Conservation (phyloP, 2,797 vertebrate species). For the Alfaro cultratus region DNA sequence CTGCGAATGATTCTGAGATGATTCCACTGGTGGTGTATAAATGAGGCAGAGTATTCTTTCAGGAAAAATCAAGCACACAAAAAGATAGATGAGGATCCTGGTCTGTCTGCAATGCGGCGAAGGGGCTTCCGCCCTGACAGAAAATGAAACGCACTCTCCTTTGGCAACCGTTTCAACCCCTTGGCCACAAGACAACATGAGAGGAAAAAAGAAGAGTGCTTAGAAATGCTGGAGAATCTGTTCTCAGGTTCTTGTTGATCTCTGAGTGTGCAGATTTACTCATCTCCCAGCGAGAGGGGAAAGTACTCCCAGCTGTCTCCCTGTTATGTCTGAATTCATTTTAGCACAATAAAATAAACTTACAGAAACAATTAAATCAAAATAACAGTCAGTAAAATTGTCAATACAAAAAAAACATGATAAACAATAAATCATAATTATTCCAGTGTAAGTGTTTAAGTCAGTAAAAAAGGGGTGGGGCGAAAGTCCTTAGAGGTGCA, state of each 20-base stretch:
- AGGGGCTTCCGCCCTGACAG: conserved; percentile 35
- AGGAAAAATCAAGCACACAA: conserved; percentile 5
- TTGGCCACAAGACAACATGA: conserved; percentile 41
- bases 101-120: conserved; percentile 36
- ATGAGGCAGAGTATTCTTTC: conserved; percentile 44
- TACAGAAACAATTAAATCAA: conserved; percentile 68
- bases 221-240: conserved; percentile 58
- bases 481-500: conserved; percentile 69
- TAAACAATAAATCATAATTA: conserved; percentile 78
- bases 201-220: conserved; percentile 39
- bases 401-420: conserved; percentile 61
- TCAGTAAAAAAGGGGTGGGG: conserved; percentile 55
- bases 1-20: conserved; percentile 68
- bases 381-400: conserved; percentile 71
- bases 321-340: conserved; percentile 55
- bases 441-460: conserved; percentile 85
- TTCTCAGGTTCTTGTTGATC: conserved; percentile 59
- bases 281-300: conserved; percentile 49
- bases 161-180: conserved; percentile 69
- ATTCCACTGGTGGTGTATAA: conserved; percentile 64
- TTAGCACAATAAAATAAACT: conserved; percentile 63
- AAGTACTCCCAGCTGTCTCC: conserved; percentile 51
- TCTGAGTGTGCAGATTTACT: conserved; percentile 33
- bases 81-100: conserved; percentile 36
- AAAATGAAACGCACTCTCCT: conserved; percentile 44